Base-by-base conservation (phyloP, 2,888 invertebrate species). In the Limenitis camilla region DNA sequence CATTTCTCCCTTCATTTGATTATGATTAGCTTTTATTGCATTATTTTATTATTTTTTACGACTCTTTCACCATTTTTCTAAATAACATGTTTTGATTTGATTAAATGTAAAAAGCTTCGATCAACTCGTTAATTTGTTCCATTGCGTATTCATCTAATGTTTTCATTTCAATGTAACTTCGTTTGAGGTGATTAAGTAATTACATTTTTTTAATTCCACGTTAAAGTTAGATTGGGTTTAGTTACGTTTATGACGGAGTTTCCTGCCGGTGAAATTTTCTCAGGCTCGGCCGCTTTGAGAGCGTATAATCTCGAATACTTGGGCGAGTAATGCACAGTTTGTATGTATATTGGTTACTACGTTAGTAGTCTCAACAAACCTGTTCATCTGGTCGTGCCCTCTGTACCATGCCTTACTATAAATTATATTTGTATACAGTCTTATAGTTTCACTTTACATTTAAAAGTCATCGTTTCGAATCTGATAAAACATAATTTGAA, bases 281-380 rank as follows among this genome's bases (percentile, higher is more conserved):
- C 83, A 84, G 65, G 68, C 70, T 64, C 68, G 64, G 54, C 53
- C 58, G 52, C 65, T 68, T 70, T 67, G 70, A 71, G 68, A 71
- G 74, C 64, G 69, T 76, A 75, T 78, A 80, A 81, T 78, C 78
- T 78, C 70, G 72, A 72, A 77, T 76, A 72, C 71, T 69, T 68
- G 54, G 29, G 72, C 68, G 75, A 73, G 78, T 80, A 79, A 78
- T 75, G 77, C 76, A 78, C 78, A 76, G 72, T 74, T 71, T 69
- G 74, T 77, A 80, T 79, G 80, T 81, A 83, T 84, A 81, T 83
- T 84, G 81, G 84, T 84, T 80, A 83, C 79, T 84, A 78, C 81
- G 79, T 69, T 81, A 81, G 79, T 81, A 83, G 83, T 75, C 73
- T 60, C 76, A 70, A 67, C 63, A 78, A 86, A 86, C 86, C 84